Base-by-base conservation (phyloP, 37 sponge, comb jelly and placozoan species). In the Dysidea cf. avara region DNA sequence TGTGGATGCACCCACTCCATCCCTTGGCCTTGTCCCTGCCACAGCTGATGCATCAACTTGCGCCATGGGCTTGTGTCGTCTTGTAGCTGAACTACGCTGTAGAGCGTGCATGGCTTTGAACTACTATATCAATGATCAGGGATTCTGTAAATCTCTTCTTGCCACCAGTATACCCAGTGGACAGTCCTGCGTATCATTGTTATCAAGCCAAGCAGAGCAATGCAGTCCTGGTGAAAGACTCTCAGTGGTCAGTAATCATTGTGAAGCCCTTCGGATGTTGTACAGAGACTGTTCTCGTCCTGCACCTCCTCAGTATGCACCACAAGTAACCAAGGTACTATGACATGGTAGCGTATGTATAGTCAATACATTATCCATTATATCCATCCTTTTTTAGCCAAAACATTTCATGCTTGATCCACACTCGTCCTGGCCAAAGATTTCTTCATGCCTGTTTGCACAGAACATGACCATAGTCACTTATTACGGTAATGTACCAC, bases 271-370 rank as follows among this genome's bases (percentile, higher is more conserved):
- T 38, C 75, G 97, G 68, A 97, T 97, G 97, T 57, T 97, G 77
- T 97, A 97, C 53, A 47, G 94, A 39, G 97, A 97, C 78, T 87
- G 90, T 54, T 77, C 90, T 29, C 56, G 94, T 40, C 97, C 97
- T 13, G 76, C 90, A n/a, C 85, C 97, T 21, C 91, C 97, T 7
- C 67, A 81, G 53, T 39, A 84, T 1, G 69, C 83, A 56, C 80
- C 51, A 18, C 74, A 61, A 2, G 32, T 59, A 31, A 54, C 31
- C 21, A 52, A 82, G 71, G 85, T 90, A 21, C 37, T 54, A 49
- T 3, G 1, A 11, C 3, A 51, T 43, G 21, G 20, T 31, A 9
- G 29, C 34, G 39, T 61, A 39, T 71, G 56, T 81, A 2, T 28
- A 22, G 21, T 36, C 31, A 24, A 14, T n/a, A 39, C 39, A 39